Evolutionary conservation across 2,113 vertebrate genomes (phyloP), one percentile per base, ranked within the genome.

Genomic region (Tinamus guttatus): DNA sequence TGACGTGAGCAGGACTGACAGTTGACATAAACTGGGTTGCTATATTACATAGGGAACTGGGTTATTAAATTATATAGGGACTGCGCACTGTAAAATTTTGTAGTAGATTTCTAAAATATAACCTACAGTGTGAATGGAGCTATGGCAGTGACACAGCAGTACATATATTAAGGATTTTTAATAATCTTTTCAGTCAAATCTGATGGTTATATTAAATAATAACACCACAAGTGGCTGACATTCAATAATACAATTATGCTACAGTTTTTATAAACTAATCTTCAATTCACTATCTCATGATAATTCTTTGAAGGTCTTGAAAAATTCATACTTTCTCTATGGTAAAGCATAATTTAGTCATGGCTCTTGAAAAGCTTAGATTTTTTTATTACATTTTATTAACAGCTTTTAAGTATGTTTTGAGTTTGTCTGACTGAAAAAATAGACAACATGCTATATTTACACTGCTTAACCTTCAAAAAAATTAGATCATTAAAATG

Each of bases 21-120:
- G 68, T 65, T 91, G 96, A 96, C 86, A 95, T 81, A 95, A 95
- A 93, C 90, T 93, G 84, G 73, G 40, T 87, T 95, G 94, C 96
- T 92, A 87, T 81, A 87, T 96, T 96, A 91, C 95, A 93, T 27
- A 56, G 45, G 40, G 11, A 40, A 40, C 40, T 40, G 40, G 73
- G 43, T 87, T 95, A 95, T 96, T 92, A 87, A 84, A 87, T 96
- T 96, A 91, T 95, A 92, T 30, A 56, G 45, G 70, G 85, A 82
- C 13, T 24, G 45, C 41, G 85, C 90, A 94, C 93, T 63, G 54
- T 88, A 97, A 91, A 88, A 93, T 92, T 95, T 90, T 95, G 79
- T 95, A 94, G 89, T 91, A 80, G 83, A 69, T 78, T 92, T 95
- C 78, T 85, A 95, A 95, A 94, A 91, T 89, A 85, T 95, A 96